These are phyloP conservation scores for Chlorodrepanis virens DNA, from an alignment of 2,113 vertebrate genomes.

Conservation along the genomic window DNA sequence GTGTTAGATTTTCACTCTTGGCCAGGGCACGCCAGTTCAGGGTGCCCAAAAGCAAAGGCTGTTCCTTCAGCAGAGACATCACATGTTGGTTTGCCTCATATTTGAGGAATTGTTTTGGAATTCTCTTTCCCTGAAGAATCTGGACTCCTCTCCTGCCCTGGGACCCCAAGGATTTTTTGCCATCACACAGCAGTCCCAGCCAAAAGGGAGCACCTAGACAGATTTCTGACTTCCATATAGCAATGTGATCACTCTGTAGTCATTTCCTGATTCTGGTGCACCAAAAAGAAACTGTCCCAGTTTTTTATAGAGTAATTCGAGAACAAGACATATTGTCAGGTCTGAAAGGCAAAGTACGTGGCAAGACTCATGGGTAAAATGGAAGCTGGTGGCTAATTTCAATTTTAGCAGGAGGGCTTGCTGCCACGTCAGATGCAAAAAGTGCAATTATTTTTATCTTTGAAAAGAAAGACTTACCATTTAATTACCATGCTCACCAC, in stretches of 20 bases:
- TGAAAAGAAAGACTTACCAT: not conserved
- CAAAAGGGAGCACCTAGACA: not conserved
- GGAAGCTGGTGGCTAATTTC: not conserved
- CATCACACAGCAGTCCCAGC: not conserved
- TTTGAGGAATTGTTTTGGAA: not conserved
- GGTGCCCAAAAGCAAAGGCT: not conserved
- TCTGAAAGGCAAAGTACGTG: not conserved
- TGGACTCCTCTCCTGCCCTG: not conserved
- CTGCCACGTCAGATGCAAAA: slow-evolving; percentile 3
- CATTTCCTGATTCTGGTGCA: not conserved
- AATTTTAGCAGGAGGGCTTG: not conserved
- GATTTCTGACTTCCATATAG: not conserved
- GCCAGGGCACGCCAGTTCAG: not conserved
- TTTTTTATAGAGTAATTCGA: not conserved
- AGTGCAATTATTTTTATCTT: not conserved
- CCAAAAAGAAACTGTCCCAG: not conserved
- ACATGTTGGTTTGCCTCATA: not conserved
- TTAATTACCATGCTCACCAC: not conserved
- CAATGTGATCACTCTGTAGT: not conserved
- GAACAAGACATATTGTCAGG: not conserved
- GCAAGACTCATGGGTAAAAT: not conserved
- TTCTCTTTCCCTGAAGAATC: not conserved
- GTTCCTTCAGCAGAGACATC: not conserved
- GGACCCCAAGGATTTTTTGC: not conserved
- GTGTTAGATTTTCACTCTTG: not conserved